Percentiles rank a stretch among this genome's conserved stretches.
These are phyloP conservation scores for Heteractis magnifica DNA, from an alignment of 92 coral and sea anemone species.

Conservation along the genomic window DNA sequence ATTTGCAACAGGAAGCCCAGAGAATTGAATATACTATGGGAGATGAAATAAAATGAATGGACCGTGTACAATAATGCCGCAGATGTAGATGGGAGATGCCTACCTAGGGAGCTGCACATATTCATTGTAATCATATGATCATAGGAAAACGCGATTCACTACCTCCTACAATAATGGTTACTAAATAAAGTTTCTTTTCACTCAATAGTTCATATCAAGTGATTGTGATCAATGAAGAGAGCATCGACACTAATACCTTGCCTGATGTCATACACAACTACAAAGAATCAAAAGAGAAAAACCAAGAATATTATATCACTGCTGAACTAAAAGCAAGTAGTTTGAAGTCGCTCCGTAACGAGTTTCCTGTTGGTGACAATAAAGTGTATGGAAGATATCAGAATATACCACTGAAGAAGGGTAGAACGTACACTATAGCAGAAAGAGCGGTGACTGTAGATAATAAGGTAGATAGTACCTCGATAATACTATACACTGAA, in stretches of 20 bases:
- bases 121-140: no score
- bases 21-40: no score
- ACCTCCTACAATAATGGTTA: no score
- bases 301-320: conserved; percentile 20
- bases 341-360: background rate
- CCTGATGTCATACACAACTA: conserved; percentile 12
- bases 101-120: no score
- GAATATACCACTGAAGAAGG: conserved; percentile 21
- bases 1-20: no score
- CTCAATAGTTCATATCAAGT: conserved; percentile 20
- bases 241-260: background rate
- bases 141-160: no score
- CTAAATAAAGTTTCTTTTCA: no score
- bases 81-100: no score
- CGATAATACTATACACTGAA: background rate
- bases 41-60: no score
- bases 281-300: conserved; percentile 4
- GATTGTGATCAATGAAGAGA: conserved; percentile 5
- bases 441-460: conserved; percentile 33
- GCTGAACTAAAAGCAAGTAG: conserved; percentile 8
- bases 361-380: conserved; percentile 25
- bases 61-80: no score
- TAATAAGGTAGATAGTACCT: background rate
- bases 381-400: conserved; percentile 24
- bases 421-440: conserved; percentile 19